Evolutionary conservation across 2,113 vertebrate species (phyloP).

Genomic region (Petromus typicus): DNA sequence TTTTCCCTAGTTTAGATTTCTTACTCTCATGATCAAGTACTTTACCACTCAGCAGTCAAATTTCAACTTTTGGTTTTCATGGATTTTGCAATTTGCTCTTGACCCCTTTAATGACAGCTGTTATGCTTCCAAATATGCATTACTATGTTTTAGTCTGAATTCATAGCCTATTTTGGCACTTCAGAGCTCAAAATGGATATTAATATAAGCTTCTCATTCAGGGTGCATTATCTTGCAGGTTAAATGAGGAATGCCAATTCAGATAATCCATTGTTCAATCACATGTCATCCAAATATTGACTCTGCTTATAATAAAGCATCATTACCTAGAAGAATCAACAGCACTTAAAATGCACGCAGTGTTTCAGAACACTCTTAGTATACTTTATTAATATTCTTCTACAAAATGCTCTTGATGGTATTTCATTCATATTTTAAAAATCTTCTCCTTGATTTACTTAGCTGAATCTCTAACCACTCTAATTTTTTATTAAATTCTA

Average conservation of each 20-base stretch:
- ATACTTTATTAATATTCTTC: constrained; percentile 57
- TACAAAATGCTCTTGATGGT: background rate
- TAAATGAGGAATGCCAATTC: constrained; percentile 55
- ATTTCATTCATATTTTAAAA: constrained; percentile 70
- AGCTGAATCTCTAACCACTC: constrained; percentile 50
- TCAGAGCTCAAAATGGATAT: constrained; percentile 61
- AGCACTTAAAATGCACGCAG: constrained; percentile 17
- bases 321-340: constrained; percentile 62
- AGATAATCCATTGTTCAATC: constrained; percentile 66
- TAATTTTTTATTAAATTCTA: constrained; percentile 65
- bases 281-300: constrained; percentile 59
- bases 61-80: background rate
- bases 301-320: constrained; percentile 12
- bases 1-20: background rate
- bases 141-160: constrained; percentile 17
- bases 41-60: background rate
- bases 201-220: constrained; percentile 48
- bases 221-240: constrained; percentile 4
- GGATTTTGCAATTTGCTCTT: constrained; percentile 30
- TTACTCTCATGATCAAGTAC: background rate
- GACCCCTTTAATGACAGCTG: background rate
- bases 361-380: background rate
- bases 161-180: constrained; percentile 38
- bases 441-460: constrained; percentile 54
- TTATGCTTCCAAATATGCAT: constrained; percentile 52